Base-by-base conservation (phyloP, 2,113 vertebrate species). In the Malurus elegans region DNA sequence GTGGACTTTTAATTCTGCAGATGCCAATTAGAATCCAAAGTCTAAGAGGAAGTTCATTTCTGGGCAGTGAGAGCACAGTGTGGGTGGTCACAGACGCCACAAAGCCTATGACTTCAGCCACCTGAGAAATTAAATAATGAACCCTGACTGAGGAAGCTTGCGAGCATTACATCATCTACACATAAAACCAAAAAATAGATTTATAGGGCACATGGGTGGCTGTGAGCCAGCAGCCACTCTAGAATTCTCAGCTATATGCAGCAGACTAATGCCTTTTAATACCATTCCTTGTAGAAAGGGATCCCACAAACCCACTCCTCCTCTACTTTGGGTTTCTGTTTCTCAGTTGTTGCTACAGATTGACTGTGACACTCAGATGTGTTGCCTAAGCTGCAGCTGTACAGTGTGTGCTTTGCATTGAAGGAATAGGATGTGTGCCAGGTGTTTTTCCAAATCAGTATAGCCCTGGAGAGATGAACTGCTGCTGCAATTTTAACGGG, bases 121-220 rank as follows among this genome's bases (percentile, higher is more conserved):
- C 96, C 94, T 96, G 92, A 97, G 92, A 94, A 96, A 92, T 85
- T 90, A 83, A 96, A 86, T 90, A 94, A 74, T 60, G 88, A 96
- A 74, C 71, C 53, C 93, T 88, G 90, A 51, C 85, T 71, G 92
- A 76, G 88, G 92, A 88, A 96, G 60, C 75, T 84, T 80, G 81
- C 0, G 12, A 75, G 71, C 61, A 95, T 96, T 92, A 90, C 92
- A 45, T 93, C 94, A 96, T 62, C 79, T 95, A 70, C 71, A 94
- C 92, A 92, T 93, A 88, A 96, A 96, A 95, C 8, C 50, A 94
- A 93, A 91, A 91, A 95, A 56, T 62, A 92, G 90, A 95, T 94
- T 95, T 96, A 94, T 90, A 56, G 81, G 85, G 66, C 74, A 88
- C 54, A 70, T 0, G 79, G 29, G 60, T 83, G 82, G 71, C 81